Conservation (phyloP, 2,888 invertebrate genomes). For the Pristionchus exspectatus region DNA sequence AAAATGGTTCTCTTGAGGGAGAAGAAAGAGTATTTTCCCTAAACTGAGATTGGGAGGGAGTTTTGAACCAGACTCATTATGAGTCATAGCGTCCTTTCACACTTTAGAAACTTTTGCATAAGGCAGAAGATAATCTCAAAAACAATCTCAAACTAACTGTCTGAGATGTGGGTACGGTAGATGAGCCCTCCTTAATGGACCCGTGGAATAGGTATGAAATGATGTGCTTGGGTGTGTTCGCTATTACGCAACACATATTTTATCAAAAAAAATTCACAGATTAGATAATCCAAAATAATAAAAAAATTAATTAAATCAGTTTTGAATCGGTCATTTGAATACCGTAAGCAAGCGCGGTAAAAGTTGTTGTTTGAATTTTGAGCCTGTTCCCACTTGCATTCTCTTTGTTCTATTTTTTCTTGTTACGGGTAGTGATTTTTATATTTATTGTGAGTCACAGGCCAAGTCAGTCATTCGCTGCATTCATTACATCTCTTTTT, state of each 20-base stretch:
- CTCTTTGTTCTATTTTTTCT: not conserved
- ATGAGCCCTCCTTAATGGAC: too few relatives aligned
- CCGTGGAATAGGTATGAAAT: too few relatives aligned
- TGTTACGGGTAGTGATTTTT: not conserved
- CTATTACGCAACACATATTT: too few relatives aligned
- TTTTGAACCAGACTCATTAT: not conserved
- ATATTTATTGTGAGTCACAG: not conserved
- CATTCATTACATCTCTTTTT: not conserved
- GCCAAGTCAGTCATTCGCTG: not conserved
- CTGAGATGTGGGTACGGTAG: too few relatives aligned
- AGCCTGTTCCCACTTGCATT: not conserved
- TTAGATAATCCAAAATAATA: not conserved
- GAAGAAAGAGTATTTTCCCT: not conserved
- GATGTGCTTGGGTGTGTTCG: too few relatives aligned
- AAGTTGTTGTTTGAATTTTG: not conserved
- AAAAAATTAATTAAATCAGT: not conserved
- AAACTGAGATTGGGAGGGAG: not conserved
- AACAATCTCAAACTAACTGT: too few relatives aligned
- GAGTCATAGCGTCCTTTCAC: too few relatives aligned
- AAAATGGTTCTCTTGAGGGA: not conserved
- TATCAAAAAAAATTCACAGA: too few relatives aligned
- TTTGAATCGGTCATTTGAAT: not conserved
- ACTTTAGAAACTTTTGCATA: too few relatives aligned
- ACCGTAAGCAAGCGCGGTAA: slow-evolving; percentile 18
- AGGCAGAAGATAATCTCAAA: too few relatives aligned